phyloP scores from a whole-genome alignment of 2,888 invertebrate genomes.

The Drosophila neotestacea region DNA sequence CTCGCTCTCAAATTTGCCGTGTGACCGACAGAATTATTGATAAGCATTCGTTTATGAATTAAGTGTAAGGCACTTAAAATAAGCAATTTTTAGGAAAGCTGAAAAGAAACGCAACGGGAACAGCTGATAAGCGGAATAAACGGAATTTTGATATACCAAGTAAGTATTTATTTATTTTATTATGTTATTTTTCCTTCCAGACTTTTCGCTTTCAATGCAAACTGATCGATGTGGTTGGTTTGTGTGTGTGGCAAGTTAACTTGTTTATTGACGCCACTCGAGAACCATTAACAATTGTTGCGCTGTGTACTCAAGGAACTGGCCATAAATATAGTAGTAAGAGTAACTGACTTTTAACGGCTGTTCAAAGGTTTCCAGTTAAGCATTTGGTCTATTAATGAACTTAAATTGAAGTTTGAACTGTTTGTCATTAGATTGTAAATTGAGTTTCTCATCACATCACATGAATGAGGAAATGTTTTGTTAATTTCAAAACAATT shows the following conservation, averaged over 20 bases:
- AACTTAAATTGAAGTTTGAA: constrained; percentile 1
- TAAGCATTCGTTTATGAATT: constrained; percentile 55
- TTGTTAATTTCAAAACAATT: neutral
- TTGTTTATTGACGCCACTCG: constrained; percentile 26
- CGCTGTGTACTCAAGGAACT: neutral
- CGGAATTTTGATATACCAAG: constrained; percentile 21
- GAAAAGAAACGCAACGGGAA: neutral
- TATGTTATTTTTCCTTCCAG: neutral
- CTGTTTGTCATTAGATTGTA: neutral
- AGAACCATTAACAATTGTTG: constrained; percentile 8
- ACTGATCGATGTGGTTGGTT: neutral
- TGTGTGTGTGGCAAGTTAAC: neutral
- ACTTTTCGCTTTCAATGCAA: constrained; percentile 33
- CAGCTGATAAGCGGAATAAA: constrained; percentile 38
- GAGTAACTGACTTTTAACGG: constrained; percentile 7
- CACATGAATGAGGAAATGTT: constrained; percentile 4
- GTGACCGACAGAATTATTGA: constrained; percentile 38
- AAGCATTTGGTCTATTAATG: neutral
- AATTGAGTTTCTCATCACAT: neutral
- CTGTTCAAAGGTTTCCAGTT: neutral
- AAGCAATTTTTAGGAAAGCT: neutral
- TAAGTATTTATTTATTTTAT: constrained; percentile 11
- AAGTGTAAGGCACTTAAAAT: constrained; percentile 21
- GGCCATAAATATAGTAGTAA: constrained; percentile 3
- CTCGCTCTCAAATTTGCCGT: constrained; percentile 41